Percentiles rank a stretch among this genome's conserved stretches.
Conservation (phyloP, 2,888 invertebrate genomes). For the Stramonita haemastoma region DNA sequence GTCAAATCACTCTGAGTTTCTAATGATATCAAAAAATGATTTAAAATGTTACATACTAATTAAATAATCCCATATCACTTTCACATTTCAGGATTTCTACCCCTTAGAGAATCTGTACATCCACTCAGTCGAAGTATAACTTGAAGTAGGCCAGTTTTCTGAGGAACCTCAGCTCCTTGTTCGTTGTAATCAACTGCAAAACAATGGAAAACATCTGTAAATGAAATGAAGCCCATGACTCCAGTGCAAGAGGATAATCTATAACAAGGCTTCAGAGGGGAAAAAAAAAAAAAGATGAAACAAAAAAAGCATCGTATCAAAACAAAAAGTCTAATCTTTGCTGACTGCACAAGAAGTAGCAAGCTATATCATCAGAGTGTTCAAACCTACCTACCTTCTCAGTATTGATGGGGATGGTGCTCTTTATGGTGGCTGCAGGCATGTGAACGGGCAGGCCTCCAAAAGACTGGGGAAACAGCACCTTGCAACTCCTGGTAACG, state of each 20-base stretch:
- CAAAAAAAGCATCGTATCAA: background rate
- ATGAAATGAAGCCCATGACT: background rate
- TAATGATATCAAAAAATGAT: too few relatives aligned
- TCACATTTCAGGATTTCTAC: too few relatives aligned
- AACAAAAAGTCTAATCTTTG: background rate
- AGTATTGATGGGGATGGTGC: background rate
- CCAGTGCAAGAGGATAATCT: background rate
- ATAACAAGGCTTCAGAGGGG: background rate
- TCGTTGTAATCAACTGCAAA: slow-evolving; percentile 64
- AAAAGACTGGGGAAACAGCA: background rate
- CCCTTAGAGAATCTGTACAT: too few relatives aligned
- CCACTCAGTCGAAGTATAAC: slow-evolving; percentile 65
- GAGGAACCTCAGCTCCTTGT: slow-evolving; percentile 75
- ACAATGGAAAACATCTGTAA: background rate
- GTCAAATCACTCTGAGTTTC: too few relatives aligned
- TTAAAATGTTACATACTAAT: too few relatives aligned
- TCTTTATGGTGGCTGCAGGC: background rate
- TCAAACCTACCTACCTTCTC: background rate
- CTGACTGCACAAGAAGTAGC: too few relatives aligned
- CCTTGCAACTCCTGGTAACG: background rate
- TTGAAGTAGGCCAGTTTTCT: slow-evolving; percentile 76
- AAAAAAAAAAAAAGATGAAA: background rate
- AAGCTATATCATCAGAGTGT: background rate
- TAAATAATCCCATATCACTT: too few relatives aligned
- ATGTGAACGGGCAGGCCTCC: background rate